Evolutionary conservation across 1,140 invertebrate species (phyloP), one percentile per base, ranked within the genome.

Genomic region (Reticulitermes speratus): DNA sequence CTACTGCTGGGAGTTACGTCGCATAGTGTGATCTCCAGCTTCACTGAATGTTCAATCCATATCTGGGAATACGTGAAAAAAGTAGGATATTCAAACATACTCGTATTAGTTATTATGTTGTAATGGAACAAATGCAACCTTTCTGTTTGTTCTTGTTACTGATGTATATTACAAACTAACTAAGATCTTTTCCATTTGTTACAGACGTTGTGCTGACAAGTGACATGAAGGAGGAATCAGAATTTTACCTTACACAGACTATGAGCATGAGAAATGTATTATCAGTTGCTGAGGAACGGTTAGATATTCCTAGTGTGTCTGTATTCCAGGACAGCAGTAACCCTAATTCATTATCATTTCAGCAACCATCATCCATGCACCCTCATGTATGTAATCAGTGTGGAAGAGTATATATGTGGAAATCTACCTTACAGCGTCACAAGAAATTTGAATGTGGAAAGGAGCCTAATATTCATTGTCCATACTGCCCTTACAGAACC

Each of bases 371-470:
- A 75, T 75, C 65, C 9, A 75, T 25, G 7, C n/a, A 30, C n/a
- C 65, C 65, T 2, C n/a, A 75, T 30, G n/a, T 95, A 48, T 96
- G 96, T 89, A 92, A 95, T 83, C 95, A 96, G 89, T 96, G 96
- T 90, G 95, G 95, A 81, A 96, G 96, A 89, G 93, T 94, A 44
- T 96, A 96, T 89, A 92, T 95, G 88, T 96, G 96, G 96, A 96
- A 96, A 90, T 96, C 95, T 44, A 86, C 95, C 85, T 93, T 96
- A 75, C n/a, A 48, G 19, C 44, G 44, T 32, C 75, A 86, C 75
- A 25, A n/a, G 23, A 86, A 82, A 7, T 55, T 87, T 59, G 90
- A 90, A 84, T 90, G 90, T 85, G 90, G 90, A 52, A 88, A 89
- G n/a, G 89, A 89, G 65, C 89, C 89, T 25, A 87, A 89, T 85